Evolutionary conservation across 2,113 vertebrate genomes (phyloP).

Genomic region (Tragelaphus strepsiceros): DNA sequence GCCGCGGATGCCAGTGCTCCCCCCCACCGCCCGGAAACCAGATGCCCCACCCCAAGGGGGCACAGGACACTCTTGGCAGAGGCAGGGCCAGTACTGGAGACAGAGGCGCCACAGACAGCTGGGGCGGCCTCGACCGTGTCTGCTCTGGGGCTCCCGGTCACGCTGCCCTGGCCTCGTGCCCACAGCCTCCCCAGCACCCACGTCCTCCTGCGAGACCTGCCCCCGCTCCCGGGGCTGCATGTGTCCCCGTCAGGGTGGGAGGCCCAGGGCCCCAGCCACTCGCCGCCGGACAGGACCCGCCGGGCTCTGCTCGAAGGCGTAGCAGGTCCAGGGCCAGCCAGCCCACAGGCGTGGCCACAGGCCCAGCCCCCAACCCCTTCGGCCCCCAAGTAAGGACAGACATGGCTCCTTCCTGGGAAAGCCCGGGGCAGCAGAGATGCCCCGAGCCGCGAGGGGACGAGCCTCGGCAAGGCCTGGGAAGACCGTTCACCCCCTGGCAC

Average conservation of each 20-base stretch:
- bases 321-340: not conserved
- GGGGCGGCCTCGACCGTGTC: accelerated
- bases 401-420: not conserved
- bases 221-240: not conserved
- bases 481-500: not conserved
- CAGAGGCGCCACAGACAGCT: not conserved
- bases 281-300: accelerated
- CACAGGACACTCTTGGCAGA: not conserved
- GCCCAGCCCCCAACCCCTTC: not conserved
- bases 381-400: not conserved
- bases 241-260: accelerated
- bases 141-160: accelerated
- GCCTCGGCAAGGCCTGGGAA: not conserved
- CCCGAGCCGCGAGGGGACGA: accelerated
- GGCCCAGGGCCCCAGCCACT: not conserved
- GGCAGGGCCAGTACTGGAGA: not conserved
- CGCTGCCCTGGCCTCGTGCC: not conserved
- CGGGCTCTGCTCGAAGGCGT: not conserved
- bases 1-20: not conserved
- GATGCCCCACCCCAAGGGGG: not conserved
- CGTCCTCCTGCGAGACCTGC: not conserved
- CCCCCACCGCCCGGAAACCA: not conserved
- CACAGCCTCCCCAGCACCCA: not conserved
- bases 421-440: no score
- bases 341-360: accelerated